Conservation (phyloP, 1,140 invertebrate genomes). For the Zaprionus taronus region DNA sequence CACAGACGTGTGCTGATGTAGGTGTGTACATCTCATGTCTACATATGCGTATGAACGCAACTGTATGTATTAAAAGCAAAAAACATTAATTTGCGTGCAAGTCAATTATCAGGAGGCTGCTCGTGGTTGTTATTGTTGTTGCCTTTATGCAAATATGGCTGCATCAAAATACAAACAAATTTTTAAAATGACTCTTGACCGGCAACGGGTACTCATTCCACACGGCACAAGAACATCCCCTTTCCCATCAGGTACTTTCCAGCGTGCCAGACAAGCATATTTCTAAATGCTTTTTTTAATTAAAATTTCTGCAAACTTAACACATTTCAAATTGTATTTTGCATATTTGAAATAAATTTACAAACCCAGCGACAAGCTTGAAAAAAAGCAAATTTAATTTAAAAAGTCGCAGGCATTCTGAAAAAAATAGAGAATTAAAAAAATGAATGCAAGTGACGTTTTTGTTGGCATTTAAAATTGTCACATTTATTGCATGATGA, state of each 20-base stretch:
- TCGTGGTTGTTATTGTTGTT: conserved; percentile 25
- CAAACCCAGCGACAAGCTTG: not conserved
- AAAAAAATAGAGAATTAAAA: conserved; percentile 12
- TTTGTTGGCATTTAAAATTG: conserved; percentile 23
- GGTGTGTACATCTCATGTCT: not conserved
- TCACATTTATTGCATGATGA: conserved; percentile 14
- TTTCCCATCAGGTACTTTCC: not conserved
- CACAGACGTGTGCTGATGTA: not conserved
- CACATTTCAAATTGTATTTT: conserved; percentile 71
- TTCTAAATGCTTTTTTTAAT: conserved; percentile 80
- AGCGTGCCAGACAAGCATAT: conserved; percentile 59
- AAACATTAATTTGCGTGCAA: conserved; percentile 80
- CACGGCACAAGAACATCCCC: not conserved
- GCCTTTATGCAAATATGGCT: conserved; percentile 47
- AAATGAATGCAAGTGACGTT: conserved; percentile 29
- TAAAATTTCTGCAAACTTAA: conserved; percentile 75
- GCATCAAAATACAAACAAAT: conserved; percentile 31
- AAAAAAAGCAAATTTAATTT: conserved; percentile 70
- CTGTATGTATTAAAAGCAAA: conserved; percentile 45
- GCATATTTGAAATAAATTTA: conserved; percentile 58
- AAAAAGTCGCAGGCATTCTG: conserved; percentile 34
- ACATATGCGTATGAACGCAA: not conserved
- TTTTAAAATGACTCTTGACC: conserved; percentile 40
- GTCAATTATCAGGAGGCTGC: conserved; percentile 71
- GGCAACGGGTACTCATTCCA: not conserved